Percentiles rank a stretch among this genome's conserved stretches.
These are phyloP conservation scores for Brachirus orientalis DNA, from an alignment of 2,113 vertebrate genomes.

Conservation along the genomic window DNA sequence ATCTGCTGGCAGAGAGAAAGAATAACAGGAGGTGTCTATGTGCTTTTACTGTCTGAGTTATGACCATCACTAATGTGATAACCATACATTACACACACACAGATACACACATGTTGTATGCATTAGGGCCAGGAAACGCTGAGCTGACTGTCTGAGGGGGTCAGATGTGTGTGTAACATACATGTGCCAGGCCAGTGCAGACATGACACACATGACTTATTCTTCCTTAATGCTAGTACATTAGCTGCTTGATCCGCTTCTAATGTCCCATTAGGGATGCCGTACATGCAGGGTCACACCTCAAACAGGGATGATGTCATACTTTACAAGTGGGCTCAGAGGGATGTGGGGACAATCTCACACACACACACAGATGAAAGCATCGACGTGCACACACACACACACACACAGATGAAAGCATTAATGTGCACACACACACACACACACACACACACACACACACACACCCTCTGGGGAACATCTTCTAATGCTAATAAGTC, in stretches of 20 bases:
- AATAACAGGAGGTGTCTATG: slow-evolving; percentile 48
- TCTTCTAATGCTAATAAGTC: background rate
- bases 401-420: slow-evolving; percentile 8
- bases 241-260: slow-evolving; percentile 79
- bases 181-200: slow-evolving; percentile 46
- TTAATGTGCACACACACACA: slow-evolving; percentile 11
- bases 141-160: slow-evolving; percentile 39
- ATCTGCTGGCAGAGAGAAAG: slow-evolving; percentile 35
- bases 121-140: slow-evolving; percentile 60
- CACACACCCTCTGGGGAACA: slow-evolving; percentile 11
- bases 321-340: slow-evolving; percentile 54
- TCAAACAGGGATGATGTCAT: slow-evolving; percentile 83
- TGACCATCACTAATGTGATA: slow-evolving; percentile 64
- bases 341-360: slow-evolving; percentile 2
- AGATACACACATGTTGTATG: slow-evolving; percentile 36
- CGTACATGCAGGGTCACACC: slow-evolving; percentile 79
- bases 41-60: slow-evolving; percentile 72
- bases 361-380: slow-evolving; percentile 11
- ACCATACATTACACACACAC: slow-evolving; percentile 58
- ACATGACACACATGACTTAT: slow-evolving; percentile 71
- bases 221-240: slow-evolving; percentile 74
- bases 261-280: slow-evolving; percentile 85
- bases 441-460: background rate
- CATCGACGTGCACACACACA: background rate
- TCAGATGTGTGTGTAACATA: slow-evolving; percentile 51